Base-by-base conservation (phyloP, 2,888 invertebrate species). In the Cerceris ruficornis region DNA sequence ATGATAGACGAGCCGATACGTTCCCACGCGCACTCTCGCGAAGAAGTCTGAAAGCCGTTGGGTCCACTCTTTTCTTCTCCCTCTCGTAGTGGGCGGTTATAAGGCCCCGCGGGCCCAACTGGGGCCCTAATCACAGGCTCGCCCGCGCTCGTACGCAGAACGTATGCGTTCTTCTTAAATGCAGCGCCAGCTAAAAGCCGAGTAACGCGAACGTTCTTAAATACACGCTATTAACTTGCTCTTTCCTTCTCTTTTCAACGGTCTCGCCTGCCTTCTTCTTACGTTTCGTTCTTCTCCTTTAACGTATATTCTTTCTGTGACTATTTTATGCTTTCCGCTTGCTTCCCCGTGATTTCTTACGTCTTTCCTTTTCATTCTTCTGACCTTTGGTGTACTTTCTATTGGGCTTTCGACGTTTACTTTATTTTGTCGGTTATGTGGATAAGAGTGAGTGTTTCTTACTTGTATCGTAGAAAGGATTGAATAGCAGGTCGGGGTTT, bases 1-100 rank as follows among this genome's bases (percentile, higher is more conserved):
- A 90, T 89, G 90, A 90, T 89, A 88, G 88, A 90, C 90, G 90
- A 91, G 89, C 87, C 89, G 88, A 90, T 90, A 89, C 87, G 91
- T 91, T 91, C 91, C 90, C 91, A 91, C 91, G 91, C 89, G 88
- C 76, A 75, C 85, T 84, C 76, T 84, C 76, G 81, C 81, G 70
- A 75, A 71, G 43, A 72, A 75, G 43, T 76, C 75, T 81, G 74
- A 81, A 77, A 82, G 75, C 77, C 67, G 74, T 69, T 70, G 66
- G 46, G 59, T 62, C 39, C 11, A 9, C 68, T 80, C 75, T 52
- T 61, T 28, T 59, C 61, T 49, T 50, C 54, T 42, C 69, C 74
- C 68, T 69, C 77, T 81, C 84, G 86, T 90, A 85, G 91, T 91
- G 91, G 91, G 92, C 91, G 92, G 89, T 88, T 85, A 82, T 86